Conservation (phyloP, 1,140 invertebrate species). For the Papilio xuthus region DNA sequence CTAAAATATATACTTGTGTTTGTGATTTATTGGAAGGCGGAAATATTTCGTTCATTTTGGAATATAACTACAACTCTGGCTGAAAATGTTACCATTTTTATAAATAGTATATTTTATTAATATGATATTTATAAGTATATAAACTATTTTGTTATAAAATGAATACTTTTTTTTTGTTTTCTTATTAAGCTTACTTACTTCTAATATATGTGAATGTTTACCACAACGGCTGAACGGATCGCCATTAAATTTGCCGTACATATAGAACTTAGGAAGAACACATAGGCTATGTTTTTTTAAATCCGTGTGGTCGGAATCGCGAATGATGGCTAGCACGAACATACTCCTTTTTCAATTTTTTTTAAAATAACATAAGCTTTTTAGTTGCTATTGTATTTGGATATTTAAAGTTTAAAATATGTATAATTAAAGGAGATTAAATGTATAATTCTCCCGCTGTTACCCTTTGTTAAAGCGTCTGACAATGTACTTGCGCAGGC, state of each 20-base stretch:
- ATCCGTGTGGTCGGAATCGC: too few species aligned
- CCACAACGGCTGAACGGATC: too few species aligned
- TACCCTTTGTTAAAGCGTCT: constrained; percentile 14
- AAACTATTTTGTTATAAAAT: too few species aligned
- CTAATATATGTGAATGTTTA: too few species aligned
- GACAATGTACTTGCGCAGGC: constrained; percentile 6
- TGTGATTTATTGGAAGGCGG: constrained; percentile 8
- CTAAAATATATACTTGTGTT: constrained; percentile 11
- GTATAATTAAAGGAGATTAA: neutral
- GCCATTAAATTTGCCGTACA: too few species aligned
- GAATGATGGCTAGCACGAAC: too few species aligned
- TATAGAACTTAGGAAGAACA: too few species aligned
- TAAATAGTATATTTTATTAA: neutral
- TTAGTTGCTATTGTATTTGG: neutral
- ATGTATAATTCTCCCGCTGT: constrained; percentile 8
- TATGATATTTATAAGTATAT: neutral
- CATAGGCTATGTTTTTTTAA: too few species aligned
- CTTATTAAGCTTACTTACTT: too few species aligned
- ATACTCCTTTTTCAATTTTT: too few species aligned
- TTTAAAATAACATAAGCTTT: neutral
- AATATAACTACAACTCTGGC: neutral
- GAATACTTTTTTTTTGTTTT: too few species aligned
- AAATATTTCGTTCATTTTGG: neutral
- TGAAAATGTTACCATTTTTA: neutral
- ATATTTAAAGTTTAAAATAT: constrained; percentile 10